Conservation (phyloP, 2,797 vertebrate genomes). For the Enteromius radiatus region DNA sequence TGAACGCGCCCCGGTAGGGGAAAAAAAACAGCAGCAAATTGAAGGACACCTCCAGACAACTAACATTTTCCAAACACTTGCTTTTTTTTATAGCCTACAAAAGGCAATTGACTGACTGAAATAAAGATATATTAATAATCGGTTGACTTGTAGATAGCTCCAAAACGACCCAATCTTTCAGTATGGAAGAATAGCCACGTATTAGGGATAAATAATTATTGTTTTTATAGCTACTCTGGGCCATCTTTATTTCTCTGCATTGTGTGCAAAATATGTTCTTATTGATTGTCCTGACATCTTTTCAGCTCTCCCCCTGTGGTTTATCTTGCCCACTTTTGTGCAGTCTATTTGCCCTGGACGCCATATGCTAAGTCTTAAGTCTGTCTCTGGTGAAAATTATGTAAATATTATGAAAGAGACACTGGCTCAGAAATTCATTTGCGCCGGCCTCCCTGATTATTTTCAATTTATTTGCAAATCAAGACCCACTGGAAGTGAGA, state of each 20-base stretch:
- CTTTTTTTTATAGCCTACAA: constrained; percentile 80
- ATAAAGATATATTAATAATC: constrained; percentile 54
- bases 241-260: constrained; percentile 9
- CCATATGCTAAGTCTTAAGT: constrained; percentile 82
- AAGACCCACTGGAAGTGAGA: constrained; percentile 92
- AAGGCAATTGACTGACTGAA: constrained; percentile 77
- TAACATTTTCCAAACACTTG: constrained; percentile 85
- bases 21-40: constrained; percentile 86
- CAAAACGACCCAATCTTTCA: constrained; percentile 48
- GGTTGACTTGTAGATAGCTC: constrained; percentile 48
- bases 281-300: constrained; percentile 26
- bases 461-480: constrained; percentile 99
- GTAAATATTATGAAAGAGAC: constrained; percentile 99
- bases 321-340: constrained; percentile 45
- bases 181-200: constrained; percentile 11
- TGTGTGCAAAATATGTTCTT: constrained; percentile 25
- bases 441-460: constrained; percentile 93
- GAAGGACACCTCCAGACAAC: constrained; percentile 87
- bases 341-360: constrained; percentile 59
- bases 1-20: constrained; percentile 83
- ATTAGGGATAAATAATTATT: constrained; percentile 55
- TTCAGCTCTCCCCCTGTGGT: constrained; percentile 17
- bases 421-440: constrained; percentile 97
- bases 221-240: constrained; percentile 50
- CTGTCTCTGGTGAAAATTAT: constrained; percentile 96